phyloP scores from a whole-genome alignment of 1,140 invertebrate genomes.

The Ceratoteleas bidentatus region DNA sequence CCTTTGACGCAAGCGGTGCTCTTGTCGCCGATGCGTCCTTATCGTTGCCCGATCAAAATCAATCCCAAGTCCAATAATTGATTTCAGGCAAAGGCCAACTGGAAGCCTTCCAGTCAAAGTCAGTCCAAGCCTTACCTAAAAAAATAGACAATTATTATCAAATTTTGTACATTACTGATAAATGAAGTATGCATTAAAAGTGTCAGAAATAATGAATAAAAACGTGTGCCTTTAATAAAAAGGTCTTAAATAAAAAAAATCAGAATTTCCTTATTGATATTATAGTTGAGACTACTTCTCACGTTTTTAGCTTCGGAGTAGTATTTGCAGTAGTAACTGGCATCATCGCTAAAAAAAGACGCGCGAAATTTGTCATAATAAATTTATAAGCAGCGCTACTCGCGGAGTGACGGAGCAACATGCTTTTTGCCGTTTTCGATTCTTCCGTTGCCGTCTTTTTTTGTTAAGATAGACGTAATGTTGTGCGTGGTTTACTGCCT shows the following conservation, averaged over 20 bases:
- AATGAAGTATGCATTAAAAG: too few relatives aligned
- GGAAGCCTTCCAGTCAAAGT: conserved; percentile 4
- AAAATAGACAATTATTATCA: background rate
- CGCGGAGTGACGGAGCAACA: conserved; percentile 20
- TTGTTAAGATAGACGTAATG: conserved; percentile 20
- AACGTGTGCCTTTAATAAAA: too few relatives aligned
- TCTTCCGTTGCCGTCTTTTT: background rate
- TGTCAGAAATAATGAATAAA: too few relatives aligned
- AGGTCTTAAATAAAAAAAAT: too few relatives aligned
- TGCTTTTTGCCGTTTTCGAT: conserved; percentile 14
- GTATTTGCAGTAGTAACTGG: conserved; percentile 21
- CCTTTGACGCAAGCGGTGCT: conserved; percentile 19
- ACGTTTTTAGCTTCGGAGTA: conserved; percentile 3
- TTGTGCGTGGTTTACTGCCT: background rate
- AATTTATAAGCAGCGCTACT: conserved; percentile 49
- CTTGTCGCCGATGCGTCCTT: conserved; percentile 8
- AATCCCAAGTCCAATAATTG: conserved; percentile 42
- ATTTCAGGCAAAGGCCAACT: conserved; percentile 17
- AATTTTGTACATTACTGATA: too few relatives aligned
- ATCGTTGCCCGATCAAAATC: conserved; percentile 29
- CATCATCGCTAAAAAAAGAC: conserved; percentile 47
- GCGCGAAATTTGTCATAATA: conserved; percentile 44
- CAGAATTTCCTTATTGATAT: too few relatives aligned
- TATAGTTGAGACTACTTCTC: too few relatives aligned
- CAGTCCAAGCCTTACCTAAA: background rate